A percentile compares a stretch with the other conserved stretches of the same genome.
Conservation (phyloP, 2,888 invertebrate species). For the Torymus texanus region DNA sequence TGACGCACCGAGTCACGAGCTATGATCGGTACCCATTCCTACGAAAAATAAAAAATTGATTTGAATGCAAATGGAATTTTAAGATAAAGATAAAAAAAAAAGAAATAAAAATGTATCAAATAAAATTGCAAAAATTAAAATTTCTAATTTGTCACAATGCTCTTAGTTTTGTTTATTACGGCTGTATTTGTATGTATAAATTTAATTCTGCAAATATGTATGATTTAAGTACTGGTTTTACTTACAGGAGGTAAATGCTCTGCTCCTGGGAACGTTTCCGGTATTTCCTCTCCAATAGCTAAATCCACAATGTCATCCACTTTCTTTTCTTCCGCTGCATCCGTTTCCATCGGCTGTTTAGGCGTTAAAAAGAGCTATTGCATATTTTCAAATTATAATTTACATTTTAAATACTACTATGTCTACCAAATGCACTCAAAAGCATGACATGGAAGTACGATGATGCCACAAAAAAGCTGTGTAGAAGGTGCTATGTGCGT, state of each 20-base stretch:
- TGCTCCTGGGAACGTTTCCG: conserved; percentile 69
- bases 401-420: too few species aligned
- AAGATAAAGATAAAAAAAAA: too few species aligned
- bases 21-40: conserved; percentile 93
- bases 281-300: conserved; percentile 67
- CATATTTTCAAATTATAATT: conserved; percentile 23
- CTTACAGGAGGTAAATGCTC: conserved; percentile 68
- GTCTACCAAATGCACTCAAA: too few species aligned
- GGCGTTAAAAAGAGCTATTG: conserved; percentile 33
- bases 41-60: conserved; percentile 47
- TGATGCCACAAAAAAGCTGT: too few species aligned
- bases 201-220: background rate
- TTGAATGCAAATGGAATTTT: background rate
- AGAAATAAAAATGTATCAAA: too few species aligned
- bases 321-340: conserved; percentile 68
- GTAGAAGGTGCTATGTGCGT: too few species aligned
- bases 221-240: conserved; percentile 31
- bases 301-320: conserved; percentile 61
- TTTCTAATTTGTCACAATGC: too few species aligned
- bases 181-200: background rate
- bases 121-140: too few species aligned
- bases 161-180: too few species aligned
- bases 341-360: conserved; percentile 77
- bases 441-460: too few species aligned
- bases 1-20: conserved; percentile 87